Evolutionary conservation across 2,113 vertebrate genomes (phyloP), one percentile per base, ranked within the genome.

Genomic region (Capra hircus): DNA sequence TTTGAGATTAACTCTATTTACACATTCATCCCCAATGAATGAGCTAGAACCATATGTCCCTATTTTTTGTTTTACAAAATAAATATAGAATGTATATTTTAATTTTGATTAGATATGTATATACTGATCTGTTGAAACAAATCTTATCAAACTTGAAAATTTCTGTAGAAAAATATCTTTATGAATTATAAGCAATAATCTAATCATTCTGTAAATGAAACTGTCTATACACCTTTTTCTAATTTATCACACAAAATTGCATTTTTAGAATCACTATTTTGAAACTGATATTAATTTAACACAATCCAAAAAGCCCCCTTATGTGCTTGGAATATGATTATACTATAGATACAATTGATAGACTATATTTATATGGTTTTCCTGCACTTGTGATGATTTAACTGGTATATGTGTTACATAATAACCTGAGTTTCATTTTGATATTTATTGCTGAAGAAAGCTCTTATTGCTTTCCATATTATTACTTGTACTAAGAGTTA

Each of bases 271-370:
- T 89, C 55, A 94, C 19, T 95, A 48, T 67, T 95, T 95, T 92
- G 55, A 96, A 92, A 88, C 30, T 96, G 81, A 52, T 96, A 96
- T 96, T 95, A 85, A 85, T 95, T 91, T 60, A 95, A 59, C 74
- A 85, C 16, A 85, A 88, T 50, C 94, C 36, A 52, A 74, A 95
- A 92, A 92, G 12, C 82, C 96, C 15, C 4, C 13, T 96, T 91
- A 48, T 71, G 85, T 5, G 53, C 19, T 80, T 52, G 77, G 43
- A 90, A 96, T 92, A 60, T 57, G 27, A 78, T 40, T 85, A 90
- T 94, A 94, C 82, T 94, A 25, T 36, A 90, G 36, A 83, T 91
- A 43, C 92, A 95, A 95, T 50, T 92, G 33, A 89, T 91, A 78
- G 25, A 36, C 13, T 19, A 50, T 62, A 97, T 96, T 96, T 62